These are phyloP conservation scores for Rhorus exstirpatorius DNA, from an alignment of 2,888 invertebrate genomes.

Conservation along the genomic window DNA sequence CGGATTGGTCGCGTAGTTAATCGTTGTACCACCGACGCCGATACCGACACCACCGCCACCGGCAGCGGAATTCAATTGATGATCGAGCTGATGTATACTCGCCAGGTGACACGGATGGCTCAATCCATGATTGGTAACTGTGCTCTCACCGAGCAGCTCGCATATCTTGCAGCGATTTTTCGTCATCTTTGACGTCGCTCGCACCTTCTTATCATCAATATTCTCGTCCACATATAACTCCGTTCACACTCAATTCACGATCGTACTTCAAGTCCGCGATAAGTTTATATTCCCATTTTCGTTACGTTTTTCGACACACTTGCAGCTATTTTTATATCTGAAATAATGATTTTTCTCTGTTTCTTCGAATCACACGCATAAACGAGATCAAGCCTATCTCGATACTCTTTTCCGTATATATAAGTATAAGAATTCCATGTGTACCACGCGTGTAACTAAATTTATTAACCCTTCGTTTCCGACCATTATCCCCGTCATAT, in stretches of 20 bases:
- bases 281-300: constrained; percentile 15
- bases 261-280: constrained; percentile 30
- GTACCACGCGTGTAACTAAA: constrained; percentile 21
- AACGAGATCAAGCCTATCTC: background rate
- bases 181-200: constrained; percentile 75
- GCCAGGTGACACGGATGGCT: constrained; percentile 82
- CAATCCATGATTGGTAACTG: constrained; percentile 77
- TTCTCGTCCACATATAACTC: constrained; percentile 57
- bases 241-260: constrained; percentile 35
- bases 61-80: constrained; percentile 73
- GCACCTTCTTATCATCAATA: constrained; percentile 33
- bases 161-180: constrained; percentile 82
- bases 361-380: too few species aligned
- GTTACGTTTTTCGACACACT: constrained; percentile 31
- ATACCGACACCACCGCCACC: constrained; percentile 57
- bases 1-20: constrained; percentile 76
- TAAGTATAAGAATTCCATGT: background rate
- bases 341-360: constrained; percentile 48
- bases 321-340: constrained; percentile 29
- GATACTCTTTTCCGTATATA: constrained; percentile 38
- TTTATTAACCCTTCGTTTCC: constrained; percentile 34
- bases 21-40: constrained; percentile 72
- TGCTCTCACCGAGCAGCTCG: constrained; percentile 80
- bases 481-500: background rate
- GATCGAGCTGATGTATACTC: constrained; percentile 79